Evolutionary conservation across 1,140 invertebrate genomes (phyloP).

Genomic region (Hyposmocoma kahamanoa): DNA sequence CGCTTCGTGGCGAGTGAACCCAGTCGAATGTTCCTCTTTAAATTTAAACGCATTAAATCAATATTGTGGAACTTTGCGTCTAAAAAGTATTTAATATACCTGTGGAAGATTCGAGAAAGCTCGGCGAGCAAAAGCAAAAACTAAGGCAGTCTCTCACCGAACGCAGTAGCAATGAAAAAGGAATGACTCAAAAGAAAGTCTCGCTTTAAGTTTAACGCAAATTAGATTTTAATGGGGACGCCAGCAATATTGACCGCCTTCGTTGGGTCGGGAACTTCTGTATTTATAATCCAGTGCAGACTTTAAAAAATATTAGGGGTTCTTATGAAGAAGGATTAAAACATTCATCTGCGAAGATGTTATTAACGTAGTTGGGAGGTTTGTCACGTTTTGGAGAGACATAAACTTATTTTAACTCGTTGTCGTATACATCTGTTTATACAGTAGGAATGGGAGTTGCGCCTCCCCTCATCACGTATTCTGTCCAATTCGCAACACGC

Average conservation of each 20-base stretch:
- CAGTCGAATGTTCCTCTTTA: conserved; percentile 26
- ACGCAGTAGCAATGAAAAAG: conserved; percentile 16
- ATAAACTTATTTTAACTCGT: conserved; percentile 33
- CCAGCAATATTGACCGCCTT: conserved; percentile 18
- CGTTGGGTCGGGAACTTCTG: conserved; percentile 5
- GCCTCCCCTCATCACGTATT: conserved; percentile 66
- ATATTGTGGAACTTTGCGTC: too few relatives aligned
- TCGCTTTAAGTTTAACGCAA: conserved; percentile 24
- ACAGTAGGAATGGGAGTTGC: conserved; percentile 50
- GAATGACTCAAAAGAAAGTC: conserved; percentile 17
- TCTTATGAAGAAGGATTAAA: too few relatives aligned
- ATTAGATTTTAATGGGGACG: conserved; percentile 27
- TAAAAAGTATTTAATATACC: too few relatives aligned
- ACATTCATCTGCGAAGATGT: too few relatives aligned
- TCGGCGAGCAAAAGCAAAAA: too few relatives aligned
- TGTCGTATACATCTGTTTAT: conserved; percentile 50
- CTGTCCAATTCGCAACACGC: conserved; percentile 67
- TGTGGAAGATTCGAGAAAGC: too few relatives aligned
- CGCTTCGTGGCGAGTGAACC: conserved; percentile 48
- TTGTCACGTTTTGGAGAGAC: conserved; percentile 19
- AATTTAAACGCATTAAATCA: conserved; percentile 25
- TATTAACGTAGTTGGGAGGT: conserved; percentile 13
- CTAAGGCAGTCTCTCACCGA: neutral
- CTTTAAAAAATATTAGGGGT: too few relatives aligned
- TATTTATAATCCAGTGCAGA: conserved; percentile 19